Percentiles rank a stretch among this genome's conserved stretches.
Conservation (phyloP, 2,888 invertebrate species). For the Smittia aterrima region DNA sequence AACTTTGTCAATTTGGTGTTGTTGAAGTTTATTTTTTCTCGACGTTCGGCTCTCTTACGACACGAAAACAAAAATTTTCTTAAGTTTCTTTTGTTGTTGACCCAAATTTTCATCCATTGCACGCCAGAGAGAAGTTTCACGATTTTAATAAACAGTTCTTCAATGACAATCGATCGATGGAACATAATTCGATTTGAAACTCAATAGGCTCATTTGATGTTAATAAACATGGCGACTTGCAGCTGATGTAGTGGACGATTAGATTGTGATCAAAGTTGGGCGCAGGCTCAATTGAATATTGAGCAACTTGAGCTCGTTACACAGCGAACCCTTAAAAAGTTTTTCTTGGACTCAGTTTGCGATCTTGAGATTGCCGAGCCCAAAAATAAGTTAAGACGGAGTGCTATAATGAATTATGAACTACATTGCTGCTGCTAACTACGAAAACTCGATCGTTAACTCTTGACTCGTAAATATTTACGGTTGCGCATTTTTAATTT, state of each 20-base stretch:
- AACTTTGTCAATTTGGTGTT: background rate
- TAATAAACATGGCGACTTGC: background rate
- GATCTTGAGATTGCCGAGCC: constrained; percentile 34
- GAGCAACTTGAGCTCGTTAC: background rate
- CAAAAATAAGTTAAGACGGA: constrained; percentile 13
- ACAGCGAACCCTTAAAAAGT: background rate
- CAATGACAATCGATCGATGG: background rate
- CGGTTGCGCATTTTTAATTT: too few relatives aligned
- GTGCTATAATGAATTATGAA: constrained; percentile 16
- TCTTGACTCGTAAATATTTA: too few relatives aligned
- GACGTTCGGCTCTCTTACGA: constrained; percentile 3
- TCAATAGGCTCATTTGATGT: background rate
- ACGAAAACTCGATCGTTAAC: too few relatives aligned
- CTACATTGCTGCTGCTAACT: background rate
- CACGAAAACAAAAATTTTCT: constrained; percentile 8
- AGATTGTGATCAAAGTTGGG: background rate
- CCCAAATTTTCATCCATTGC: background rate
- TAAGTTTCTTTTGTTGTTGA: constrained; percentile 11
- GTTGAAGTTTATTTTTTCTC: background rate
- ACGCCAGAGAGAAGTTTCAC: background rate
- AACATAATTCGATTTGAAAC: background rate
- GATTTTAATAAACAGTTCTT: background rate
- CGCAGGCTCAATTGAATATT: background rate
- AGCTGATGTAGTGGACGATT: background rate
- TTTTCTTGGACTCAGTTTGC: background rate